Evolutionary conservation across 2,888 invertebrate species (phyloP), one percentile per base, ranked within the genome.

Genomic region (Meganola albula): DNA sequence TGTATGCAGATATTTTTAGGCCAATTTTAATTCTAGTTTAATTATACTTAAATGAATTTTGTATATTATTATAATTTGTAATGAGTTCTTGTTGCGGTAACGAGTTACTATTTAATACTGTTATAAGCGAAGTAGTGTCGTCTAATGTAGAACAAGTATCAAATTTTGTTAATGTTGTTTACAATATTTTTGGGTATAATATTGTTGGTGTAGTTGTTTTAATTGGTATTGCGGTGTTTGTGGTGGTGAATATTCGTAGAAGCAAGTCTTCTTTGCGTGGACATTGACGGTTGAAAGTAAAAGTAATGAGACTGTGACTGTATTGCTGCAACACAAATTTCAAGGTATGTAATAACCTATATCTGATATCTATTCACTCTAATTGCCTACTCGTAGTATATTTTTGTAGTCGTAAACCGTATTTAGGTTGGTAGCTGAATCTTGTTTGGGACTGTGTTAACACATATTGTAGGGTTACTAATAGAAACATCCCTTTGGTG

Each of bases 41-140:
- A 9, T 44, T 49, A 54, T 34, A 40, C 48, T 44, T 53, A 52
- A 48, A 43, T 46, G 28, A 37, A 45, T 44, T 44, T 37, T 51
- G n/a, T 37, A 56, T 47, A 41, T 48, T 41, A 35, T 42, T 22
- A 37, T 47, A 45, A 50, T 54, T 65, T 74, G 84, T 82, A 58
- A 85, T 85, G 84, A 80, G 66, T 79, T 75, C 76, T 68, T 85
- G 84, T 72, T 85, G 84, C 47, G 77, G 83, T 42, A 77, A 80
- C 58, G 84, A 85, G 48, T 61, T 75, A 40, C 45, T 84, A 50
- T 68, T 71, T 50, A 75, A 72, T 71, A 74, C 84, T 43, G 83
- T 75, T 40, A 47, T 77, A 42, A 63, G 65, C 54, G 77, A 84
- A 67, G 67, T 84, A 49, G 50, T 82, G 40, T 61, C 66, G 31